Evolutionary conservation across 2,797 vertebrate genomes (phyloP), one percentile per base, ranked within the genome.

Genomic region (Liparis tanakae): DNA sequence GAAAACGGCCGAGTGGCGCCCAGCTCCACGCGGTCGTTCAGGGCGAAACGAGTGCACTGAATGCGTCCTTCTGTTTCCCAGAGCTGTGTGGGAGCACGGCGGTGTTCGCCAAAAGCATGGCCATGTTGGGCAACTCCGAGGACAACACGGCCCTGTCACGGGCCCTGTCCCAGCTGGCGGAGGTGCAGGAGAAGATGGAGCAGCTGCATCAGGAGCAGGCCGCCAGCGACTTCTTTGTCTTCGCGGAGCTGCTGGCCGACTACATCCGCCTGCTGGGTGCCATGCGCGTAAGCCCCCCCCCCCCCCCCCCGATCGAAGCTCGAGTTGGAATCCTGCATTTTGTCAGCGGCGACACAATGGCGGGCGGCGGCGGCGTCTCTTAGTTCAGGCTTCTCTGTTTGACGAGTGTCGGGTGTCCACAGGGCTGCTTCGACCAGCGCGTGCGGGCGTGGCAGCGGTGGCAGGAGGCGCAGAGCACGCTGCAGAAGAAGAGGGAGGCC

Each of bases 171-270:
- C 98, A 99, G 89, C 94, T 99, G 91, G 97, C 97, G 0, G 98
- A 99, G 88, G 97, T 99, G 82, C 96, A 99, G 85, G 98, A 99
- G 87, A 99, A 97, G 92, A 97, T 99, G n/a, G 98, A 99, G 83
- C 97, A 97, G 87, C 94, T 99, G 72, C 96, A 99, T 75, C 97
- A 98, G 66, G 97, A 98, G 80, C 98, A 99, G 82, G 97, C 97
- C 76, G 95, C 93, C 91, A 96, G 85, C 3, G 98, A 99, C 91
- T 98, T 98, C 94, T 99, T 97, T 92, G 94, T 98, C 68, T 94
- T 99, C 17, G 95, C 96, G 0, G 97, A 99, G 90, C 94, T 99
- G 76, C 90, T 99, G 51, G 94, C 95, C 1, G 98, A 99, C 91
- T 99, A 99, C 87, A 95, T 99, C 74, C 96, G 97, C 77, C 93